Evolutionary conservation across 53 echinoderm and acorn worm genomes (phyloP).

Genomic region (Holothuria leucospilota): DNA sequence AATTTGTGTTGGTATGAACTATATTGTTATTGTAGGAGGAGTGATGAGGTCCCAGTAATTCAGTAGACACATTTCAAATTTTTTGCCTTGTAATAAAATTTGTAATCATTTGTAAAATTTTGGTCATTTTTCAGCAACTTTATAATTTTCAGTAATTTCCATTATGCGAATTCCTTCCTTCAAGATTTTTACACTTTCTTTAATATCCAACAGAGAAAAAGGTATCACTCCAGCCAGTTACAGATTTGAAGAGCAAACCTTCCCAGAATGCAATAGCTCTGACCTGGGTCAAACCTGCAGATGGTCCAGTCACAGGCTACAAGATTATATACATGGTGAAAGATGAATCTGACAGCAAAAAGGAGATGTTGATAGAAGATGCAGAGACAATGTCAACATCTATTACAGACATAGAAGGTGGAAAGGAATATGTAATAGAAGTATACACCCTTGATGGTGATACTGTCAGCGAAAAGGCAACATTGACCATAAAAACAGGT

Average conservation of each 20-base stretch:
- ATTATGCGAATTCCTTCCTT: too few species aligned
- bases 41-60: too few species aligned
- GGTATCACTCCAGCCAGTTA: conserved; percentile 5
- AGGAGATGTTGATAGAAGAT: conserved; percentile 63
- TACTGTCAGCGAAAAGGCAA: conserved; percentile 68
- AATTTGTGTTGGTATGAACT: too few species aligned
- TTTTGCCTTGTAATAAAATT: too few species aligned
- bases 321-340: not conserved
- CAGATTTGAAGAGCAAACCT: conserved; percentile 1
- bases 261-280: not conserved
- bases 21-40: too few species aligned
- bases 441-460: conserved; percentile 77
- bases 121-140: too few species aligned
- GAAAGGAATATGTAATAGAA: conserved; percentile 67
- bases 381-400: conserved; percentile 45
- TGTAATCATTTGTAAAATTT: not conserved
- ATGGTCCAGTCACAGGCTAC: conserved; percentile 19
- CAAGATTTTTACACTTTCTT: not conserved
- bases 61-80: too few species aligned
- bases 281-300: conserved; percentile 12
- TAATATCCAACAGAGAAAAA: not conserved
- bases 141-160: too few species aligned
- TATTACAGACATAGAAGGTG: conserved; percentile 63
- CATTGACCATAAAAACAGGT: conserved; percentile 73
- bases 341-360: not conserved